Conservation (phyloP, 2,113 vertebrate species). For the Pagrus major region DNA sequence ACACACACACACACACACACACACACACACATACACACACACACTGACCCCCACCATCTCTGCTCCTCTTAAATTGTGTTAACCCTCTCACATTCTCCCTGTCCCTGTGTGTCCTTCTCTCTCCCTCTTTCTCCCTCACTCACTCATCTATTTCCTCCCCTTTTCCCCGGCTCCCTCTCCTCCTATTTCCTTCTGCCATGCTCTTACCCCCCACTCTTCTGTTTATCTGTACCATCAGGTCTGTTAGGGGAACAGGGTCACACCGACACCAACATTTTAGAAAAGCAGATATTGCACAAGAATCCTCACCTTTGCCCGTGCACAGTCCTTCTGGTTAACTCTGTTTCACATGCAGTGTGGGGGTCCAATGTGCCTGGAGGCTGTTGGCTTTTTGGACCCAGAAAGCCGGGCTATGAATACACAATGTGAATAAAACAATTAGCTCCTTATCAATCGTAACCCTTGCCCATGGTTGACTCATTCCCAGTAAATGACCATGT, state of each 20-base stretch:
- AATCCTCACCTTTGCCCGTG: slow-evolving; percentile 58
- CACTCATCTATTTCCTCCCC: slow-evolving; percentile 15
- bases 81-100: slow-evolving; percentile 36
- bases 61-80: slow-evolving; percentile 33
- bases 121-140: slow-evolving; percentile 12
- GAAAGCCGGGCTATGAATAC: slow-evolving; percentile 6
- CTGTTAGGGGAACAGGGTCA: slow-evolving; percentile 41
- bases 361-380: slow-evolving; percentile 22
- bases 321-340: slow-evolving; percentile 45
- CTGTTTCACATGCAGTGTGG: slow-evolving; percentile 24
- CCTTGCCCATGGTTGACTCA: not conserved
- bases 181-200: not conserved
- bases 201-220: slow-evolving; percentile 18
- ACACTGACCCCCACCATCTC: slow-evolving; percentile 35
- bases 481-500: not conserved
- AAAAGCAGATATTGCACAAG: slow-evolving; percentile 58
- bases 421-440: not conserved
- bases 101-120: slow-evolving; percentile 23
- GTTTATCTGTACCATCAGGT: slow-evolving; percentile 45
- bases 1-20: slow-evolving; percentile 44
- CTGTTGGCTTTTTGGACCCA: not conserved
- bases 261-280: slow-evolving; percentile 35
- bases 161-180: not conserved
- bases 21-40: no score
- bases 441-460: not conserved